Base-by-base conservation (phyloP, 2,797 vertebrate species). In the Sebastes taczanowskii region DNA sequence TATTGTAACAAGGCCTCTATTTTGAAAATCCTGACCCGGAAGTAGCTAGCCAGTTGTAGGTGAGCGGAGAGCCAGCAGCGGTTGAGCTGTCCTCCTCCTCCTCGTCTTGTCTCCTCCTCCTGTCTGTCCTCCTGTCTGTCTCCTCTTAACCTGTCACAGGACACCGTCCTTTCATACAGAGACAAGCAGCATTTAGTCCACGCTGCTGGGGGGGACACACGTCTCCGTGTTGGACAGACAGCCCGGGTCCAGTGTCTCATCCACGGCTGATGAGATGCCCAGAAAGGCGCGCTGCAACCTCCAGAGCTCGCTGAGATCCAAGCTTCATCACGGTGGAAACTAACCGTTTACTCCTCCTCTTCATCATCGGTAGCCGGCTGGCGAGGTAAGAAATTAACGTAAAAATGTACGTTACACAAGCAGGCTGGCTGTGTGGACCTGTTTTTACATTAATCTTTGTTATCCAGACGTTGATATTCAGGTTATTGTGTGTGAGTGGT, bases 11-110 rank as follows among this genome's bases (percentile, higher is more conserved):
- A 1, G 16, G 16, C 65, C 35, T 62, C 80, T 90, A 86, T 83
- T 90, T 73, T 88, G 86, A 83, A 83, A 76, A 7, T 1, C 2
- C 7, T 89, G 67, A 91, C 91, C 92, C 90, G 92, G 92, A 91
- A 86, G 80, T 65, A 89, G 81, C 84, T 91, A 90, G 92, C 87
- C 78, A 69, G 69, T 79, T 8, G 16, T 18, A 7, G 77, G 10
- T 66, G 62, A 71, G 49, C 46, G 16, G 74, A 82, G 80, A 82
- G 80, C 77, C 74, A 73, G 75, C 71, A 49, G 89, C 16, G 42
- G 42, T 46, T 46, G 42, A 18, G 42, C 81, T 30, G 83, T 77
- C 49, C 49, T 52, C 49, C 72, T 42, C 38, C 14, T 18, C 59
- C 38, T 83, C 35, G 13, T 10, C 30, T 72, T 59, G 35, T 56